Evolutionary conservation across 2,113 vertebrate species (phyloP).

Genomic region (Alces alces): DNA sequence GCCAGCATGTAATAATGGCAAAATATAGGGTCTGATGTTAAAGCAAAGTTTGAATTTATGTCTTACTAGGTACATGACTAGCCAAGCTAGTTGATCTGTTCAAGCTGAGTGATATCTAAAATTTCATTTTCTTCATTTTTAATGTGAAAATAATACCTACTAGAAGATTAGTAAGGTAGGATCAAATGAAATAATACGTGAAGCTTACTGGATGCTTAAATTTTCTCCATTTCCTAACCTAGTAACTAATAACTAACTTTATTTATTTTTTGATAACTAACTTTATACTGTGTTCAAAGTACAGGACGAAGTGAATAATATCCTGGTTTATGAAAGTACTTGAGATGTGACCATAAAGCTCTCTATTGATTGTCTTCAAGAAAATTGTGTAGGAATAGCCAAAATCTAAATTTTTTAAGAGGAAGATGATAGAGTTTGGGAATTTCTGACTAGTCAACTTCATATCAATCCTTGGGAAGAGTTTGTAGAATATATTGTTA

Average conservation of each 20-base stretch:
- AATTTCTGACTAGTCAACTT: not conserved
- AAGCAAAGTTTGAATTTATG: not conserved
- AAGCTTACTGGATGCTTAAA: not conserved
- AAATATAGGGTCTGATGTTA: not conserved
- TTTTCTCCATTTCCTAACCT: not conserved
- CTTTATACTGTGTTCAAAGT: not conserved
- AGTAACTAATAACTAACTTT: not conserved
- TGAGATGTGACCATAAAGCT: not conserved
- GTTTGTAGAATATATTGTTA: not conserved
- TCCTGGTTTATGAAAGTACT: not conserved
- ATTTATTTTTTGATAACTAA: not conserved
- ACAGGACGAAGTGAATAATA: not conserved
- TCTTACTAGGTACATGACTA: not conserved
- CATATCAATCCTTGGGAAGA: not conserved
- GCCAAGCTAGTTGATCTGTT: not conserved
- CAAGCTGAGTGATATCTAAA: not conserved
- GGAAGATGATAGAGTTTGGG: not conserved
- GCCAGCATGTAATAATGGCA: not conserved
- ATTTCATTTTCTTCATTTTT: not conserved
- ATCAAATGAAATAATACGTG: not conserved
- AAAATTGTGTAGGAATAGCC: not conserved
- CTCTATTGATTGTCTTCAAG: not conserved
- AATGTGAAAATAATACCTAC: not conserved
- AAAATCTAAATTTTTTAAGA: not conserved
- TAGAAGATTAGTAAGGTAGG: not conserved